phyloP scores from a whole-genome alignment of 2,113 vertebrate genomes.

The Muntiacus reevesi region DNA sequence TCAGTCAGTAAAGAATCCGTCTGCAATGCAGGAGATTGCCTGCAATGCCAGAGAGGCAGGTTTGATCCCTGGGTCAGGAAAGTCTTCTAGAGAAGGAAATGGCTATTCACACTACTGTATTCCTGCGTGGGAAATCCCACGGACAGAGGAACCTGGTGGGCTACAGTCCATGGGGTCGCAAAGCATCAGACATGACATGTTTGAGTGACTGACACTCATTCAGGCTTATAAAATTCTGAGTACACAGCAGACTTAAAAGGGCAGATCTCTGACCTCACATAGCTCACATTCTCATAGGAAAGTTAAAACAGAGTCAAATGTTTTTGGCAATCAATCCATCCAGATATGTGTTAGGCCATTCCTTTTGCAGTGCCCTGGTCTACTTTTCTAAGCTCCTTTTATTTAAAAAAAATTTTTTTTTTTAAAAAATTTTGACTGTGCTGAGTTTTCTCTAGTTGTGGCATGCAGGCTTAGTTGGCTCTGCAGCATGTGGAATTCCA shows the following conservation, averaged over 20 bases:
- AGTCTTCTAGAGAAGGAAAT: neutral
- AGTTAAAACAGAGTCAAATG: neutral
- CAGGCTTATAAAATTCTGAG: neutral
- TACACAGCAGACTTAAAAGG: neutral
- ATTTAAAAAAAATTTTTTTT: neutral
- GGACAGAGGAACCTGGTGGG: neutral
- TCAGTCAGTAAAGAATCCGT: neutral
- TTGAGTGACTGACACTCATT: neutral
- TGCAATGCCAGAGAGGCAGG: neutral
- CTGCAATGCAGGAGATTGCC: neutral
- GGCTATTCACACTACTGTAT: neutral
- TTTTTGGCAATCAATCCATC: neutral
- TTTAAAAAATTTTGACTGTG: neutral
- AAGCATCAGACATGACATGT: neutral
- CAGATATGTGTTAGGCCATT: neutral
- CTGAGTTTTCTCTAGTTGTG: neutral
- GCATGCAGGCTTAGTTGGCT: neutral
- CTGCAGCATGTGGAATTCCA: neutral
- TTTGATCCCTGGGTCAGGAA: neutral
- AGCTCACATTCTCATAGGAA: neutral
- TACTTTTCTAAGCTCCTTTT: neutral
- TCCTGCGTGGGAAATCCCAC: neutral
- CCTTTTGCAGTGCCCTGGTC: neutral
- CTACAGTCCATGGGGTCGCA: neutral
- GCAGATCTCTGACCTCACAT: neutral